Evolutionary conservation across 2,113 vertebrate species (phyloP).

Genomic region (Bolborhynchus lineola): DNA sequence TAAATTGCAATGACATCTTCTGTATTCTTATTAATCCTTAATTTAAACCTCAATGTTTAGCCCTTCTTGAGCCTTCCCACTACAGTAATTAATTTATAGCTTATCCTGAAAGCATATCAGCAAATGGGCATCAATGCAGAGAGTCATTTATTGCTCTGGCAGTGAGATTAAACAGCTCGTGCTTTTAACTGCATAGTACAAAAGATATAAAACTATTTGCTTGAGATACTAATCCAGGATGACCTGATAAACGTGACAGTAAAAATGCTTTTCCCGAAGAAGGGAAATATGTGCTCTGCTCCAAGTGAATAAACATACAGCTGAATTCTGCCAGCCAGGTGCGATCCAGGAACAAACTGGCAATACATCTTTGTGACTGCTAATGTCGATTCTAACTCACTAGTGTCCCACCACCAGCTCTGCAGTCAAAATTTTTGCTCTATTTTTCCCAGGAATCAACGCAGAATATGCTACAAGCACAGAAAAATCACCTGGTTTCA

Average conservation of each 20-base stretch:
- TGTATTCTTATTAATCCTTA: conserved; percentile 62
- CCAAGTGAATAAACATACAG: not conserved
- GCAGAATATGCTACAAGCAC: not conserved
- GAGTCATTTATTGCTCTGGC: conserved; percentile 15
- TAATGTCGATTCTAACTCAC: not conserved
- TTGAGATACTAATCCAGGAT: conserved; percentile 13
- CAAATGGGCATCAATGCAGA: not conserved
- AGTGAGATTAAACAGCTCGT: conserved; percentile 31
- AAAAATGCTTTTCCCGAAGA: not conserved
- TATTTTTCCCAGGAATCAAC: not conserved
- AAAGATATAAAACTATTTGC: not conserved
- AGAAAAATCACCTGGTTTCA: not conserved
- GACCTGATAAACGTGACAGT: not conserved
- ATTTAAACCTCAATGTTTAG: conserved; percentile 44
- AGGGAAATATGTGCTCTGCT: not conserved
- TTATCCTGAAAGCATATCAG: conserved; percentile 35
- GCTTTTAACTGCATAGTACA: conserved; percentile 10
- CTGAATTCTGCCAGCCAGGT: conserved; percentile 1
- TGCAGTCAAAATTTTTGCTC: not conserved
- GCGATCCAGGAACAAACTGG: not conserved
- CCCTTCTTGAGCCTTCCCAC: not conserved
- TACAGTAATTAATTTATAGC: conserved; percentile 20
- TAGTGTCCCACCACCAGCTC: not conserved
- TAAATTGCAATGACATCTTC: conserved; percentile 49
- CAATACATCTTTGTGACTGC: not conserved